Evolutionary conservation across 2,113 vertebrate species (phyloP).

Genomic region (Morone chrysops): DNA sequence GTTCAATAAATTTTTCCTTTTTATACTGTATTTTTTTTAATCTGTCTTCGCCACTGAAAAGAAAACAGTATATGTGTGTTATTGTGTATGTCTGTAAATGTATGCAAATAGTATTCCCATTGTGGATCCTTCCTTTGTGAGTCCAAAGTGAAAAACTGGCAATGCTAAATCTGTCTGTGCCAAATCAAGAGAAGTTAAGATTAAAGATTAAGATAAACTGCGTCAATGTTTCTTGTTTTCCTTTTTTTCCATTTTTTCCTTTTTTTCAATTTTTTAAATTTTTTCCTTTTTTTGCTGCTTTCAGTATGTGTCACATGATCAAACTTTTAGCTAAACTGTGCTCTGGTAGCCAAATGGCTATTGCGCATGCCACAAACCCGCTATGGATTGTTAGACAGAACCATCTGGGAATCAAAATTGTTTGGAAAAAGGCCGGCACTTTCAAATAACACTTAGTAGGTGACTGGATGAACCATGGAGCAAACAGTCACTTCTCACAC

Average conservation of each 20-base stretch:
- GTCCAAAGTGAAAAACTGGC: neutral
- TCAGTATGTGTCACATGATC: neutral
- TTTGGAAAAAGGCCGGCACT: too few relatives aligned
- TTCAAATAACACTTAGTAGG: too few relatives aligned
- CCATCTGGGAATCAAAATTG: too few relatives aligned
- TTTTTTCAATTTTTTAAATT: neutral
- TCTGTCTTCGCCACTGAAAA: neutral
- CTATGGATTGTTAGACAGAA: too few relatives aligned
- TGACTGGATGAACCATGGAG: neutral
- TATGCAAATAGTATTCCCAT: neutral
- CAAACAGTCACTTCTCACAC: too few relatives aligned
- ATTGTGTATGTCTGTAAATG: neutral
- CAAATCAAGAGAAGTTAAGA: neutral
- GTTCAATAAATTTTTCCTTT: neutral
- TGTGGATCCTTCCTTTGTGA: neutral
- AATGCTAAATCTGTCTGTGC: conserved; percentile 14
- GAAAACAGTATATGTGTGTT: neutral
- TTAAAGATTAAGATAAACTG: conserved; percentile 13
- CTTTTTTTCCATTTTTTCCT: neutral
- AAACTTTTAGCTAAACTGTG: neutral
- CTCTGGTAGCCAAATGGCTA: too few relatives aligned
- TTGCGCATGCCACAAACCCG: too few relatives aligned
- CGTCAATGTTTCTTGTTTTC: neutral
- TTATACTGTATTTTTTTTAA: neutral
- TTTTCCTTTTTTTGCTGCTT: neutral